Base-by-base conservation (phyloP, 2,113 vertebrate genomes). In the Megaleporinus macrocephalus region DNA sequence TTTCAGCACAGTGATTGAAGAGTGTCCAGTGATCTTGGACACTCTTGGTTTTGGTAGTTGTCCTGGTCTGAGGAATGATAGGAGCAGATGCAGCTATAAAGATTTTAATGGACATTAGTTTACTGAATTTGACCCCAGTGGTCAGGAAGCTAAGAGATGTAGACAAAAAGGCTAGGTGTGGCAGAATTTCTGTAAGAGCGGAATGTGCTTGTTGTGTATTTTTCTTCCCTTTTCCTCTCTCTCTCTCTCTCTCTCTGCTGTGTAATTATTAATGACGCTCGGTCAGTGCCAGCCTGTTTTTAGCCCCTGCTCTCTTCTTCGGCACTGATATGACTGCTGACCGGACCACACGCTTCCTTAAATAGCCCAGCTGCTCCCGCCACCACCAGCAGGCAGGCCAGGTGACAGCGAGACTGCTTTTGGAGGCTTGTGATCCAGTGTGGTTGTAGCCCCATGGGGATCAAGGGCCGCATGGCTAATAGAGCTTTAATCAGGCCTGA, bases 251-350 rank as follows among this genome's bases (percentile, higher is more conserved):
- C 51, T 76, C 65, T 76, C 36, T 59, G 55, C 33, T 18, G 62
- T 36, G 65, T 69, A 59, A 61, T 76, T 82, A 82, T 82, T 82
- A 76, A 82, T 82, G 80, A 73, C 15, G 44, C 72, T 22, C 24
- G 72, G 71, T 22, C 62, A 68, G 47, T 72, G 75, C 75, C 81
- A 72, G 68, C 29, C 49, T 29, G 27, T 73, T 51, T 73, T 73
- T 73, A 73, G 72, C 72, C 72, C 51, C n/a, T n/a, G 11, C 33
- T 77, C 16, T 65, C 27, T 16, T 65, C 62, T 49, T 44, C 47
- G 57, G 73, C 73, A 70, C 33, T 70, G 51, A 70, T 36, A 33
- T 69, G 61, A 53, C 63, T 33, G 63, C 78, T 83, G 70, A 63
- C 61, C 22, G 10, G 61, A 69, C 76, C 26, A 57, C 16, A 6